Evolutionary conservation across 2,113 vertebrate species (phyloP).

Genomic region (Stegastes partitus): DNA sequence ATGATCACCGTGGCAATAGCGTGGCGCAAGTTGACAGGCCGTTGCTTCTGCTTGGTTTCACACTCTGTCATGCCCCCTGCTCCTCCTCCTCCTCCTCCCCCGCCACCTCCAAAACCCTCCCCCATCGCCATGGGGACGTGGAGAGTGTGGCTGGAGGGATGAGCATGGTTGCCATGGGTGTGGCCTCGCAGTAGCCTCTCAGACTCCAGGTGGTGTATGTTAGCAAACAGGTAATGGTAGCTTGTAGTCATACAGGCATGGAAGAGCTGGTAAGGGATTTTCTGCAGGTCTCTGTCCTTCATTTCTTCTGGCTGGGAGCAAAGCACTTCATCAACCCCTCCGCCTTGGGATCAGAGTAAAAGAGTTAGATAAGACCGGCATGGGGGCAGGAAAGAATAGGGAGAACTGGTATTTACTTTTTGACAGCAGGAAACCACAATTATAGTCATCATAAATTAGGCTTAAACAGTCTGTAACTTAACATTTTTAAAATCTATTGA

Average conservation of each 20-base stretch:
- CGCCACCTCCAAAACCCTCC: constrained; percentile 61
- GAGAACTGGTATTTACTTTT: constrained; percentile 1
- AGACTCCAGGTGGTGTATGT: constrained; percentile 80
- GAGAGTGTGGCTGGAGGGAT: constrained; percentile 75
- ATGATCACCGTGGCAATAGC: constrained; percentile 94
- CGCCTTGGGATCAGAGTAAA: constrained; percentile 84
- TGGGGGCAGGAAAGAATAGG: background rate
- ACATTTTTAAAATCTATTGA: constrained; percentile 26
- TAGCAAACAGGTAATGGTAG: constrained; percentile 83
- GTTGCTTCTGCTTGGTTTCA: constrained; percentile 87
- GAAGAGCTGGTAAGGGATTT: constrained; percentile 93
- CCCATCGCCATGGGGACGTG: constrained; percentile 73
- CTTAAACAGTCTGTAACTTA: constrained; percentile 8
- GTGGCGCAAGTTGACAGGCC: constrained; percentile 90
- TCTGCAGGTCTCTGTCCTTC: constrained; percentile 90
- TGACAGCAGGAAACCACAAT: constrained; percentile 20
- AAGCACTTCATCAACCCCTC: constrained; percentile 88
- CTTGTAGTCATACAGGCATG: constrained; percentile 87
- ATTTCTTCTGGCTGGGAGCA: constrained; percentile 89
- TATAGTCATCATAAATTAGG: constrained; percentile 5
- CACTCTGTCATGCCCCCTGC: constrained; percentile 80
- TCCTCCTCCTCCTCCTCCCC: constrained; percentile 33
- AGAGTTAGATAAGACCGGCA: constrained; percentile 19
- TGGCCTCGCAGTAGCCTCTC: constrained; percentile 78
- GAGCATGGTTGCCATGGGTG: constrained; percentile 77